Conservation (phyloP, 2,888 invertebrate species). For the Chorisops tibialis region DNA sequence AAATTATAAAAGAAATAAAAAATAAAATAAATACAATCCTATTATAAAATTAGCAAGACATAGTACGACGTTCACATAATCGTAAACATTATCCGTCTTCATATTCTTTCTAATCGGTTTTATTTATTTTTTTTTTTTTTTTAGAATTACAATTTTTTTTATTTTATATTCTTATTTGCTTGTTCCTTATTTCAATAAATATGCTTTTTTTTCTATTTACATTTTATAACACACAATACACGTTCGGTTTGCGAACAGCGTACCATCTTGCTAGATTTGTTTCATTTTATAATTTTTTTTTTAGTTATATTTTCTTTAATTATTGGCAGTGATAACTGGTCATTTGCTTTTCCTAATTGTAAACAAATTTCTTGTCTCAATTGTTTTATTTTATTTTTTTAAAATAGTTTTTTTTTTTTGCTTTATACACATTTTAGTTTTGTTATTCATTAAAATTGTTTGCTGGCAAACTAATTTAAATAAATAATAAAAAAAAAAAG, state of each 20-base stretch:
- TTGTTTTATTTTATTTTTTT: conserved; percentile 4
- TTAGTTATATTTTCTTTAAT: conserved; percentile 21
- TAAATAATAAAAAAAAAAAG: no score
- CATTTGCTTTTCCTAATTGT: conserved; percentile 35
- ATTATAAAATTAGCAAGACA: no score
- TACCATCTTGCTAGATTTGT: conserved; percentile 33
- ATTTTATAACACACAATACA: conserved; percentile 3
- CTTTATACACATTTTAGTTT: neutral
- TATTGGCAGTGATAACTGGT: conserved; percentile 42
- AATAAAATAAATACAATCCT: no score
- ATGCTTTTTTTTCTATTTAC: conserved; percentile 5
- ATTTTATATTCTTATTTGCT: neutral
- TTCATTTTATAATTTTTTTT: neutral
- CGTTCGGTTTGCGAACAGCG: conserved; percentile 15
- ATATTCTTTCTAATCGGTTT: neutral
- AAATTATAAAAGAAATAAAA: no score
- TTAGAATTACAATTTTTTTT: neutral
- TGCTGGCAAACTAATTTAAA: no score
- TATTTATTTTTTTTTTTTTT: neutral
- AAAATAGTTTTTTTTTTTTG: neutral
- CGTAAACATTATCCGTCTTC: no score
- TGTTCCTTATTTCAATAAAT: neutral
- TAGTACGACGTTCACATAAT: no score
- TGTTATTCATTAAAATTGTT: neutral
- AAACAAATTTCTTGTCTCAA: conserved; percentile 25